Evolutionary conservation across 2,888 invertebrate species (phyloP).

Genomic region (Drosophila aldrichi): DNA sequence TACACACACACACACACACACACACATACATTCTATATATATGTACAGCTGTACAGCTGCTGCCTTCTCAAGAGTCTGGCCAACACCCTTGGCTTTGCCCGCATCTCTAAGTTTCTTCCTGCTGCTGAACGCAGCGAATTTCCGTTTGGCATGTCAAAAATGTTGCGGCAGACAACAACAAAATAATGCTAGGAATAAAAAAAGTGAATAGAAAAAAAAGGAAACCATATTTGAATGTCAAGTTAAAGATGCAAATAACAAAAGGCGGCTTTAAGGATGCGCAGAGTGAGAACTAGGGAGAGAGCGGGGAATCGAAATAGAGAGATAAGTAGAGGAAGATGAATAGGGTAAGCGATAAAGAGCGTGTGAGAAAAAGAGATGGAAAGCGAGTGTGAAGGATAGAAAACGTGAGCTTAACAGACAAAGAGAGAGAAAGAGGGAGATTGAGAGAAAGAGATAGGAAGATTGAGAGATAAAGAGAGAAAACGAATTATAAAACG

Average conservation of each 20-base stretch:
- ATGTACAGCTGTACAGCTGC: conserved; percentile 59
- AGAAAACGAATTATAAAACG: neutral
- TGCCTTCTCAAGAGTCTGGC: conserved; percentile 50
- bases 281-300: neutral
- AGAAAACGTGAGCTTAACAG: neutral
- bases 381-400: too few relatives aligned
- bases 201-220: neutral
- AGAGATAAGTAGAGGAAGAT: neutral
- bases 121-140: conserved; percentile 46
- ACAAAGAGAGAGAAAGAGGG: neutral
- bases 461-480: neutral
- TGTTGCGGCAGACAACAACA: conserved; percentile 47
- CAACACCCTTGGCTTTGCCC: conserved; percentile 17
- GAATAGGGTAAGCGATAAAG: neutral
- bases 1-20: conserved; percentile 9
- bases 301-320: neutral
- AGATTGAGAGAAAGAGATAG: neutral
- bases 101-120: conserved; percentile 29
- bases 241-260: conserved; percentile 26
- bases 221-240: conserved; percentile 59
- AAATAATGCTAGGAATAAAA: neutral
- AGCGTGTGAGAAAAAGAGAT: neutral
- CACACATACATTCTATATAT: conserved; percentile 7
- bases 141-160: conserved; percentile 55
- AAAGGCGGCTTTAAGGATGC: conserved; percentile 36